Conservation (phyloP, 2,113 vertebrate genomes). For the Ahaetulla prasina region DNA sequence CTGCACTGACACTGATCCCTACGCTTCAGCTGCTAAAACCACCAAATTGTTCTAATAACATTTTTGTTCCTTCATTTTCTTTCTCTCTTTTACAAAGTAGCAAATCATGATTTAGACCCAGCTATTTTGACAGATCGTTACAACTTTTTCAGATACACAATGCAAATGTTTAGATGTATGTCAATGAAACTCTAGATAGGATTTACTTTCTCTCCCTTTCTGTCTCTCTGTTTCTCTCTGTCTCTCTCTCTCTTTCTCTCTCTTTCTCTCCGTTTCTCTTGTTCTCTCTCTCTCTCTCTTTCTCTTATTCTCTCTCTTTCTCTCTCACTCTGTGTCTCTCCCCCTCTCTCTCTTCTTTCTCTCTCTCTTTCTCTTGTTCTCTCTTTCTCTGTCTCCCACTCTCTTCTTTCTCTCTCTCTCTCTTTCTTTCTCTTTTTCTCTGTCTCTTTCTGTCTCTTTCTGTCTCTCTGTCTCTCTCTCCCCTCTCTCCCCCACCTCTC, state of each 20-base stretch:
- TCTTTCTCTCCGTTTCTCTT: slow-evolving; percentile 14
- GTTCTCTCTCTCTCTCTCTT: neutral
- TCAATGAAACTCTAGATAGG: slow-evolving; percentile 7
- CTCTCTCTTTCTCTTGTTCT: no score
- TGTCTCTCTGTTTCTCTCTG: slow-evolving; percentile 14
- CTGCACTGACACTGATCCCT: neutral
- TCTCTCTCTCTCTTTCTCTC: slow-evolving; percentile 2
- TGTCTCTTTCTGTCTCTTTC: no score
- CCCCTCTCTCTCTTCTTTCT: no score
- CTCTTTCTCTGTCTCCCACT: no score
- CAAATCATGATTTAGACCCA: neutral
- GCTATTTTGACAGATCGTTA: neutral
- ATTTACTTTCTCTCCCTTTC: slow-evolving; percentile 4
- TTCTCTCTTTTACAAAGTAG: neutral
- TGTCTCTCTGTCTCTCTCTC: neutral
- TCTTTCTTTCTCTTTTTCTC: no score
- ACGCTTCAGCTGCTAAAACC: neutral
- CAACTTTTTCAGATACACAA: neutral
- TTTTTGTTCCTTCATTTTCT: neutral
- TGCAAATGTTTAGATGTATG: neutral
- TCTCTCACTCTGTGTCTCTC: no score
- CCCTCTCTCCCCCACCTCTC: slow-evolving; percentile 9
- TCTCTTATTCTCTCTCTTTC: no score
- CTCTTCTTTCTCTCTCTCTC: no score
- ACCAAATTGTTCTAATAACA: neutral